A percentile compares a stretch with the other conserved stretches of the same genome.
Evolutionary conservation across 1,140 invertebrate species (phyloP).

Genomic region (Dufourea novaeangliae): DNA sequence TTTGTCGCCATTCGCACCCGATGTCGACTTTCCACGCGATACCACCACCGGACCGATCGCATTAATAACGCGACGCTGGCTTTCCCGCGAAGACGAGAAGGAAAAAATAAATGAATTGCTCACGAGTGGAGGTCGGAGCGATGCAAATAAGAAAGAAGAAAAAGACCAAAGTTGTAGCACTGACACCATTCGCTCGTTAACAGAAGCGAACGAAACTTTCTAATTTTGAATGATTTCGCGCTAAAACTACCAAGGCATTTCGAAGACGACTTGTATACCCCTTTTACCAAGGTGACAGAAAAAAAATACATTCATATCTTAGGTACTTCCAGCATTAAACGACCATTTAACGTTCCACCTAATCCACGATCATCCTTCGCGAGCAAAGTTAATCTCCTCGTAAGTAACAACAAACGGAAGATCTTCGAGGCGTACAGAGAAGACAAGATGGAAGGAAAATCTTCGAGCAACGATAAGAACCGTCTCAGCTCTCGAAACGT

Average conservation of each 20-base stretch:
- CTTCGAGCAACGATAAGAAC: neutral
- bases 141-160: no score
- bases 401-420: neutral
- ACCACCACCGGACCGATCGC: neutral
- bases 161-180: no score
- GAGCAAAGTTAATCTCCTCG: neutral
- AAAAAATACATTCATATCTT: no score
- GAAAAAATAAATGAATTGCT: neutral
- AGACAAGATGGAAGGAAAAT: neutral
- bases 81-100: neutral
- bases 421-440: neutral
- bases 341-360: no score
- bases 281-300: no score
- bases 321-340: no score
- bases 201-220: no score
- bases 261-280: no score
- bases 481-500: neutral
- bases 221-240: no score
- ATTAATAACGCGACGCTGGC: neutral
- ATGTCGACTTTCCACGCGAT: neutral
- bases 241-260: no score
- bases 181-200: no score
- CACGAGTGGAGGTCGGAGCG: neutral
- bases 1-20: neutral
- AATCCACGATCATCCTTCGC: no score